Evolutionary conservation across 1,140 invertebrate species (phyloP), one percentile per base, ranked within the genome.

Genomic region (Brachionus paranguensis): DNA sequence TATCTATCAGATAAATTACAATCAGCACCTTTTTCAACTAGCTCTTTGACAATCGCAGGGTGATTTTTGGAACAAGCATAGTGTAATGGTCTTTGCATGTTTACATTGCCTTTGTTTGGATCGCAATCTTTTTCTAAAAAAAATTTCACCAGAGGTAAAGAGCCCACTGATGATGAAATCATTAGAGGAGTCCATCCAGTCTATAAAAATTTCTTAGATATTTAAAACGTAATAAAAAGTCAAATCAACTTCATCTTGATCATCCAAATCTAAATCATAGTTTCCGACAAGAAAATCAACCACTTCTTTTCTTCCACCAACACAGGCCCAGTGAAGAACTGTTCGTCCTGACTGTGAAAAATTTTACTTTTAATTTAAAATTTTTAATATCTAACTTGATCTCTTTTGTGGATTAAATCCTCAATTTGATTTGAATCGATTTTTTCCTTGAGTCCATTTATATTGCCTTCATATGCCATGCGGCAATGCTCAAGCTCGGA

Each of bases 61-160:
- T 68, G 20, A 45, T 81, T 81, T 64, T 81, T 81, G 7, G 78
- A 81, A 65, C 78, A 81, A 27, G 78, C 78, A 12, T 81, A 81
- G 45, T 81, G 78, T 3, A 81, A 17, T 17, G 78, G 53, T 37
- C 78, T 60, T 81, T 81, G 78, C n/a, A 20, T 10, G 29, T 81
- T 81, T 12, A 64, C 27, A 17, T 60, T 81, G 0, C 47, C 37
- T 24, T 60, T 68, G 33, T 81, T 81, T 68, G 64, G 53, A 65
- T 81, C 43, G 29, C 78, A 81, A 27, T 37, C 53, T 37, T 27
- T 64, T 45, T 81, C 53, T 10, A 81, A 27, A 11, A 81, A 68
- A 10, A 68, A 43, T 24, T 64, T 81, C 1, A 81, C 78, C 24
- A 81, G 27, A n/a, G 33, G 37, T 12, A 81, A 68, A 33, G 33